Percentiles rank a stretch among this genome's conserved stretches.
Evolutionary conservation across 2,888 invertebrate genomes (phyloP).

Genomic region (Julus scanicus): DNA sequence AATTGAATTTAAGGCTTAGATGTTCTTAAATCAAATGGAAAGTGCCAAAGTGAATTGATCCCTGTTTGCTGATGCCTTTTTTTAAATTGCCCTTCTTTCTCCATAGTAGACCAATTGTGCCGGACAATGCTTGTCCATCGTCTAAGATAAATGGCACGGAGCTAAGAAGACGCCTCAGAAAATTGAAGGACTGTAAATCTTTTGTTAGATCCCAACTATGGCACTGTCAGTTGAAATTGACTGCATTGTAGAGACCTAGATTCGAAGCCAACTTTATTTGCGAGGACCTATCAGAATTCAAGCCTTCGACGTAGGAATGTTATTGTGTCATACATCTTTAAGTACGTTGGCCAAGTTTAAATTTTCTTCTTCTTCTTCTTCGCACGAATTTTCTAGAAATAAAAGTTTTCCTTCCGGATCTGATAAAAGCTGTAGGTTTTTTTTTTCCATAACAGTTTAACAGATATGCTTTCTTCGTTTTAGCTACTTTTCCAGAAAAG

Average conservation of each 20-base stretch:
- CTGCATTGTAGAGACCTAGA: slow-evolving; percentile 48
- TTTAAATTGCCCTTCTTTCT: slow-evolving; percentile 32
- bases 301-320: slow-evolving; percentile 33
- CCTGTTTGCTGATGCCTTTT: slow-evolving; percentile 51
- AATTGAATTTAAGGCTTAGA: slow-evolving; percentile 47
- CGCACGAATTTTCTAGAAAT: not conserved
- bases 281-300: slow-evolving; percentile 35
- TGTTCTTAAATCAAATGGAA: slow-evolving; percentile 51
- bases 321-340: slow-evolving; percentile 40
- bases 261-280: slow-evolving; percentile 30
- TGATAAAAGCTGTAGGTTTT: not conserved
- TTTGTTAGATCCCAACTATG: slow-evolving; percentile 50
- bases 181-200: slow-evolving; percentile 51
- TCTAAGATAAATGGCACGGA: slow-evolving; percentile 50
- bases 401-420: slow-evolving; percentile 43
- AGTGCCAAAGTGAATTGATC: slow-evolving; percentile 50
- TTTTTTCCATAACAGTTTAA: slow-evolving; percentile 25
- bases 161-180: slow-evolving; percentile 50
- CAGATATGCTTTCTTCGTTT: slow-evolving; percentile 7
- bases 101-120: slow-evolving; percentile 29
- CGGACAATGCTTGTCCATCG: slow-evolving; percentile 49
- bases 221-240: slow-evolving; percentile 51
- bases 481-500: not conserved
- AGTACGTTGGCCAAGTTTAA: slow-evolving; percentile 19
- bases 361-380: not conserved